phyloP scores from a whole-genome alignment of 1,140 invertebrate genomes.

The Drosophila ficusphila region DNA sequence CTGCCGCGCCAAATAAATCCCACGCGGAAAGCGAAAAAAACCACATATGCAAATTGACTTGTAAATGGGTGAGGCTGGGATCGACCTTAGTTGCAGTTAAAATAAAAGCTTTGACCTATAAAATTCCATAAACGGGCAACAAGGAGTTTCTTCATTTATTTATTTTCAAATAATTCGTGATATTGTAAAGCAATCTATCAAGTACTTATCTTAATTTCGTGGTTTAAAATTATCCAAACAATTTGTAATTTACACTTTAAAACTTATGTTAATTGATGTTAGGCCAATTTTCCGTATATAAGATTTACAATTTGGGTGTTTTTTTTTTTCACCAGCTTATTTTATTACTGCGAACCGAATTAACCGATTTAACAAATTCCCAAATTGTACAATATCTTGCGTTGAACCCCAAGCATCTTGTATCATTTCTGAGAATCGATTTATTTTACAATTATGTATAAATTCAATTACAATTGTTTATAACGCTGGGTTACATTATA shows the following conservation, averaged over 20 bases:
- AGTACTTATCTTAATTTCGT: not conserved
- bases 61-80: not conserved
- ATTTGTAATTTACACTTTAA: not conserved
- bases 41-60: slow-evolving; percentile 5
- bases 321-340: no score
- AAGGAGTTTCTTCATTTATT: slow-evolving; percentile 3
- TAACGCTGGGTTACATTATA: slow-evolving; percentile 24
- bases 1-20: slow-evolving; percentile 27
- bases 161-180: slow-evolving; percentile 4
- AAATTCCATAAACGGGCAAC: not conserved
- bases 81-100: not conserved
- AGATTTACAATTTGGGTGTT: not conserved
- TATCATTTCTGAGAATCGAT: slow-evolving; percentile 49
- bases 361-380: not conserved
- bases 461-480: slow-evolving; percentile 44
- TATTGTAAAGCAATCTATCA: not conserved
- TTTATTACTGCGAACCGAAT: not conserved
- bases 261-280: not conserved
- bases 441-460: slow-evolving; percentile 63
- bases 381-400: not conserved
- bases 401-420: not conserved
- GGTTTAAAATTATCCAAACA: slow-evolving; percentile 4
- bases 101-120: not conserved
- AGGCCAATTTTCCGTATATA: not conserved
- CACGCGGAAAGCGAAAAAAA: slow-evolving; percentile 21